Conservation (phyloP, 2,888 invertebrate species). For the Iphiclides podalirius region DNA sequence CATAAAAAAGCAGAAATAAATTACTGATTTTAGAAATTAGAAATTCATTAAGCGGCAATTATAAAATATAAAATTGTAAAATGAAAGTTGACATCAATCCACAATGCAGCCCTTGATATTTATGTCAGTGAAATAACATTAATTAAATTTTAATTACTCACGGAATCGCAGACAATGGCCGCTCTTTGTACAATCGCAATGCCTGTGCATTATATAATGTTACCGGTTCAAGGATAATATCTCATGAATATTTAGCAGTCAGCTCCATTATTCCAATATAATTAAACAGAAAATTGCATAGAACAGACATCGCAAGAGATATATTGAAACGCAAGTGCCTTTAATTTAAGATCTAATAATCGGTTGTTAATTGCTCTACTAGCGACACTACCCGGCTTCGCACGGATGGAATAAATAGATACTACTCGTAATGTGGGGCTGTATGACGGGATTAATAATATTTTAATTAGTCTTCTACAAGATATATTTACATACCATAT, state of each 20-base stretch:
- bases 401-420: no score
- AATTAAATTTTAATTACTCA: conserved; percentile 4
- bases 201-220: conserved; percentile 16
- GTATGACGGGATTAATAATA: no score
- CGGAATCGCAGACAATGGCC: conserved; percentile 8
- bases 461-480: no score
- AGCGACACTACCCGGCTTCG: no score
- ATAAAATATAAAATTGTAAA: no score
- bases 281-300: conserved; percentile 23
- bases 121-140: not conserved
- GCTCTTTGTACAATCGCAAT: conserved; percentile 9
- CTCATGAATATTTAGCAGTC: conserved; percentile 22
- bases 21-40: no score
- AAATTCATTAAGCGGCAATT: no score
- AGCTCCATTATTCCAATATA: conserved; percentile 17
- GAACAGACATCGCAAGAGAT: conserved; percentile 8
- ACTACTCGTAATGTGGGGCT: no score
- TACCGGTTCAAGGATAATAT: conserved; percentile 18
- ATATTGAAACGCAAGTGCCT: conserved; percentile 5
- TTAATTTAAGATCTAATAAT: conserved; percentile 1
- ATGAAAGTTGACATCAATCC: no score
- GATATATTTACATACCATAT: no score
- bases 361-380: not conserved
- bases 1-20: no score
- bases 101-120: no score